phyloP scores from a whole-genome alignment of 2,888 invertebrate genomes.

The Leucania comma region DNA sequence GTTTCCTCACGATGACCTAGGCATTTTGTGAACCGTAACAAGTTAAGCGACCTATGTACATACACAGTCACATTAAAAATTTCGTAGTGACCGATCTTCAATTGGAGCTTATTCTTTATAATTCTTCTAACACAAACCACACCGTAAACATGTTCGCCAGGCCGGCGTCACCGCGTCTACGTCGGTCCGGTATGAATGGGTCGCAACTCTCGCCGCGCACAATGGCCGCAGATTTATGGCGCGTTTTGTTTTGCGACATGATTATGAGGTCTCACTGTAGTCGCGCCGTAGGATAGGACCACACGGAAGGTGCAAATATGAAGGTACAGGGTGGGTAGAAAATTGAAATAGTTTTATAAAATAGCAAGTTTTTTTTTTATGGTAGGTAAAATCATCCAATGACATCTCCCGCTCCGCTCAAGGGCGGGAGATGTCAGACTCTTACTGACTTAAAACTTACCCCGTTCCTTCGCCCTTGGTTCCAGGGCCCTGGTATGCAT shows the following conservation, averaged over 20 bases:
- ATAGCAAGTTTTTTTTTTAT: not conserved
- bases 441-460: too few relatives aligned
- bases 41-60: too few relatives aligned
- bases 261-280: slow-evolving; percentile 73
- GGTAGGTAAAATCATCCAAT: too few relatives aligned
- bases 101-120: not conserved
- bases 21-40: too few relatives aligned
- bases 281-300: slow-evolving; percentile 77
- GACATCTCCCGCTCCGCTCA: too few relatives aligned
- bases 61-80: not conserved
- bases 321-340: slow-evolving; percentile 68
- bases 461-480: too few relatives aligned
- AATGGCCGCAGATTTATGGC: slow-evolving; percentile 83
- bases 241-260: slow-evolving; percentile 81
- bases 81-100: slow-evolving; percentile 1
- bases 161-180: slow-evolving; percentile 73
- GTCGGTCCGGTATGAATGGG: slow-evolving; percentile 69
- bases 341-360: not conserved
- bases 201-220: slow-evolving; percentile 57
- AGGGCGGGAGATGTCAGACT: too few relatives aligned
- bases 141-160: not conserved
- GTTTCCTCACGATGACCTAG: too few relatives aligned
- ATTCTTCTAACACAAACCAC: not conserved
- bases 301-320: slow-evolving; percentile 80
- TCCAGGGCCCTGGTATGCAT: too few relatives aligned